Conservation (phyloP, 2,113 vertebrate genomes). For the Microcebus griseorufus region DNA sequence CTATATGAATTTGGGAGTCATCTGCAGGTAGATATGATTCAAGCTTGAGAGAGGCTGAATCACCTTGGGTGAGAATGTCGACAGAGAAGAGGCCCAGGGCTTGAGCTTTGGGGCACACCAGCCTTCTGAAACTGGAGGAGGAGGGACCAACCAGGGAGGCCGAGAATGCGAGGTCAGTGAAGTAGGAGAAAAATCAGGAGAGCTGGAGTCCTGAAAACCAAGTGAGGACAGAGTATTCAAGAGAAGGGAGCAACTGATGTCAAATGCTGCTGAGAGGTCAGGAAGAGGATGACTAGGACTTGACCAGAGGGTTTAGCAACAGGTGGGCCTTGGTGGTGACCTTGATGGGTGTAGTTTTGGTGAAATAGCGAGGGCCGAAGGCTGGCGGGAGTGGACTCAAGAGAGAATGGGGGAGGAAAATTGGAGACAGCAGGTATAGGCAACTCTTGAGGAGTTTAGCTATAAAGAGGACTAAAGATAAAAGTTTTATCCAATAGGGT, state of each 20-base stretch:
- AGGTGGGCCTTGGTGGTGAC: not conserved
- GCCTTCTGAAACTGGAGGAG: not conserved
- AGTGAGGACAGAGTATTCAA: not conserved
- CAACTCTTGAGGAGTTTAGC: not conserved
- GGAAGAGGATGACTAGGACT: not conserved
- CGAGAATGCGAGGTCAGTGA: not conserved
- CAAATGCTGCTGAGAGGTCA: not conserved
- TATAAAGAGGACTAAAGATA: not conserved
- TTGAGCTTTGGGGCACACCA: not conserved
- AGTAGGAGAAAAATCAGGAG: not conserved
- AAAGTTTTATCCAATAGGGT: too few relatives aligned
- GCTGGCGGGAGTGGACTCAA: not conserved
- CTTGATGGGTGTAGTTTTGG: not conserved
- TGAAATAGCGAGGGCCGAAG: not conserved
- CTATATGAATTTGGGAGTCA: not conserved
- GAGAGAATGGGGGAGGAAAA: not conserved
- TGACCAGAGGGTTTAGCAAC: not conserved
- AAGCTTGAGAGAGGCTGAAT: not conserved
- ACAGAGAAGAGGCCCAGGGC: not conserved
- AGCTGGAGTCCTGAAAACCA: not conserved
- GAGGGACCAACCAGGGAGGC: too few relatives aligned
- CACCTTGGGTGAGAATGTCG: not conserved
- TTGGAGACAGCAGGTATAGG: not conserved
- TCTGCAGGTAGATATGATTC: not conserved
- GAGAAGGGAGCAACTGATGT: not conserved